Evolutionary conservation across 2,888 invertebrate genomes (phyloP).

Genomic region (Lasioglossum lativentre): DNA sequence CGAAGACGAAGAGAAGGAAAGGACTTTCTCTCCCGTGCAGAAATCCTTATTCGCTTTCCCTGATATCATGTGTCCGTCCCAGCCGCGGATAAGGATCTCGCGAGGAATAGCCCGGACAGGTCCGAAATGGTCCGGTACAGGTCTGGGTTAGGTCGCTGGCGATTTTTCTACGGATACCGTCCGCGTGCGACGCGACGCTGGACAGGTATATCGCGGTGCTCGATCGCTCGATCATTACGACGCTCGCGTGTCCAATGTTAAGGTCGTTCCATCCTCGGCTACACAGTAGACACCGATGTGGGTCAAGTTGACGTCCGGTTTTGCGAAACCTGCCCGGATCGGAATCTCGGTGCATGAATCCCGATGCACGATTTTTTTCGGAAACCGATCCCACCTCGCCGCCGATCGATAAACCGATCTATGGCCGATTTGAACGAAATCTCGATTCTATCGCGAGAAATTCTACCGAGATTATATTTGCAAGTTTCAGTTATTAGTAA

Average conservation of each 20-base stretch:
- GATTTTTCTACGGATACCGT: background rate
- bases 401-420: background rate
- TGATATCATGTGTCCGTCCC: constrained; percentile 61
- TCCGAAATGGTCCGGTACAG: background rate
- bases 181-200: background rate
- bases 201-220: constrained; percentile 9
- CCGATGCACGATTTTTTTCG: background rate
- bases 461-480: background rate
- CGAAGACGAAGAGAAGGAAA: constrained; percentile 57
- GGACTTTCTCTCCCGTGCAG: constrained; percentile 79
- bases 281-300: constrained; percentile 59
- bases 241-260: constrained; percentile 72
- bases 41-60: constrained; percentile 79
- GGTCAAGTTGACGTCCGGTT: constrained; percentile 81
- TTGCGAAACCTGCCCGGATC: constrained; percentile 50
- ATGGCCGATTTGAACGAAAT: background rate
- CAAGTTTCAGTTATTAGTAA: background rate
- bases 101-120: background rate
- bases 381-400: background rate
- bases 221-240: constrained; percentile 14
- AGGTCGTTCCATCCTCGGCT: constrained; percentile 72
- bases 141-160: background rate
- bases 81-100: constrained; percentile 25
- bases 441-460: background rate
- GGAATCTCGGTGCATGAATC: constrained; percentile 32